Evolutionary conservation across 2,888 invertebrate species (phyloP), one percentile per base, ranked within the genome.

Genomic region (Agrochola macilenta): DNA sequence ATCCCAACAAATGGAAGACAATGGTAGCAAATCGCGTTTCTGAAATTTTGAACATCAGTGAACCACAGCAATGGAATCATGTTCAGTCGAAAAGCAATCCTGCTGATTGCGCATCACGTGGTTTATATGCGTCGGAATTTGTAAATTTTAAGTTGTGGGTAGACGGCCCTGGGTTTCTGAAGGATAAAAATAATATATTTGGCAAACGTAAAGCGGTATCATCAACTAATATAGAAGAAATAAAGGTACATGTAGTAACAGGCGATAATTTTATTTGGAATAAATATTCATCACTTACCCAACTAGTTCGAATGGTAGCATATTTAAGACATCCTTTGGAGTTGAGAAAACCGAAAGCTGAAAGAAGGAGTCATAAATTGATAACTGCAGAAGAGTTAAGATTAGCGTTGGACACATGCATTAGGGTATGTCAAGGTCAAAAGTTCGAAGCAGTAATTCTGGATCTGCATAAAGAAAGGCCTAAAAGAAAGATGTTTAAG

Each of bases 21-120:
- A 54, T 54, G 30, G 68, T 68, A 7, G 68, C 68, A 35, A 54
- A 68, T n/a, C 68, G 68, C 35, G 68, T 68, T 35, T 68, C 54
- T 35, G 68, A 54, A 54, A 68, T 68, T 54, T 68, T 68, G 12
- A 8, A 35, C 68, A 54, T 68, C 2, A 30, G 30, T 30, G 30
- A 30, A 30, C 30, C 30, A 30, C 30, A 30, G 3, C 30, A 30
- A 30, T 30, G 52, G 66, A 49, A 68, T 23, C 66, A 68, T 68
- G 14, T 46, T 5, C 46, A 46, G 46, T 46, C 46, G 5, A 46
- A 46, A 46, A 14, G 14, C 46, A 46, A 46, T 46, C 68, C 68
- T 35, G 68, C 68, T 23, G 49, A 68, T 52, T 54, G 68, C 68
- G 66, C 52, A 68, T 68, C 54, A 35, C 54, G 54, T 8, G 54